Base-by-base conservation (phyloP, 2,113 vertebrate genomes). In the Micronisus gabar region DNA sequence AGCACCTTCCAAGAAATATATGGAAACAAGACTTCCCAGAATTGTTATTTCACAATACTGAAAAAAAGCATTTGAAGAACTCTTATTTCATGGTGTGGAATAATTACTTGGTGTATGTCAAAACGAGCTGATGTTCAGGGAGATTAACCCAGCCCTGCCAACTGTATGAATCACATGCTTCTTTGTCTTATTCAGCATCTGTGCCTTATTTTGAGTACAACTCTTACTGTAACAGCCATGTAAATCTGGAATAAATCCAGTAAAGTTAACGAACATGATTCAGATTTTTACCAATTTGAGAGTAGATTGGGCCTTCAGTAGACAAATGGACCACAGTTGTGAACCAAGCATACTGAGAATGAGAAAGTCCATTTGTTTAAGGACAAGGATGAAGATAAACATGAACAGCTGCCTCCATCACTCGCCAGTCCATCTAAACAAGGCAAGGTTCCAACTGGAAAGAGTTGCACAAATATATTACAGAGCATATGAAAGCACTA, bases 391-490 rank as follows among this genome's bases (percentile, higher is more conserved):
- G 56, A 85, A 87, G 90, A 79, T 67, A 93, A 94, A 94, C 88
- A 90, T 55, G 73, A 94, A 67, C 92, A 94, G 85, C 81, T 97
- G 92, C 79, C 65, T 88, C 70, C 50, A 55, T 72, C 50, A 23
- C 52, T 91, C 7, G 11, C 81, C 73, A 92, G 90, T 90, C 70
- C 73, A 92, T 87, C 74, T 66, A 84, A 93, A 59, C 0, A 0
- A 90, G 88, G 70, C 52, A 88, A 55, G 8, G 26, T 34, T 97
- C 88, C 94, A 93, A 68, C 11, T 63, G 74, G 70, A 80, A 79
- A 68, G 87, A 75, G 30, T 13, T 72, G 23, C 32, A 88, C 26
- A 59, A 62, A 94, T 84, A 81, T 20, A 93, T 38, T 79, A 48
- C 25, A 32, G 52, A 63, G 20, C 59, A 86, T 36, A 81, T 56